These are phyloP conservation scores for Peromyscus eremicus DNA, from an alignment of 2,797 vertebrate genomes.

Conservation along the genomic window DNA sequence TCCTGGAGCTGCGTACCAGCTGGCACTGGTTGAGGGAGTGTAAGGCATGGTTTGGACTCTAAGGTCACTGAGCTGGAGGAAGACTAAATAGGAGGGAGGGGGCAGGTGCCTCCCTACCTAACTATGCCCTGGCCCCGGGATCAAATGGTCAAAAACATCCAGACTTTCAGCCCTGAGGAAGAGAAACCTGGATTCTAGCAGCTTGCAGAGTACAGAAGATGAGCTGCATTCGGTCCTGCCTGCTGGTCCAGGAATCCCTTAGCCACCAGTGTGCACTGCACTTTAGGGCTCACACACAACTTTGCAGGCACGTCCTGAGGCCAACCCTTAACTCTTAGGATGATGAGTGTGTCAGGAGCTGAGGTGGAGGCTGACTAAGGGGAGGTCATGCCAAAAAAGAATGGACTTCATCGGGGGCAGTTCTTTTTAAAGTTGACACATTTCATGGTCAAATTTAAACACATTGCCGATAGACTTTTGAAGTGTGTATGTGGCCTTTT, in stretches of 20 bases:
- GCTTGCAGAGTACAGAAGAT: neutral
- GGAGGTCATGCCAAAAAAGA: neutral
- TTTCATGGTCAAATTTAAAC: constrained; percentile 53
- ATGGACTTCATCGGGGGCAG: neutral
- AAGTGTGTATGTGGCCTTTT: constrained; percentile 33
- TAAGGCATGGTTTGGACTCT: neutral
- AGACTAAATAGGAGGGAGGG: neutral
- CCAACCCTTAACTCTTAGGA: neutral
- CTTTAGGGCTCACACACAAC: neutral
- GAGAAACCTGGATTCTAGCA: constrained; percentile 12
- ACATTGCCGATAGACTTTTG: constrained; percentile 6
- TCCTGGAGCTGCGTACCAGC: neutral
- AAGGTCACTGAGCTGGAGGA: neutral
- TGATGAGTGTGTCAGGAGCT: neutral
- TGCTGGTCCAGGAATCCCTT: constrained; percentile 32
- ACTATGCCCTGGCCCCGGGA: neutral
- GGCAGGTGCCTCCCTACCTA: too few relatives aligned
- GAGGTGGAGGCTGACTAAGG: neutral
- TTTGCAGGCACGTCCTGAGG: neutral
- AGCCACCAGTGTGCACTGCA: neutral
- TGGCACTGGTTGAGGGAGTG: neutral
- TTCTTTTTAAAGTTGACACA: constrained; percentile 43
- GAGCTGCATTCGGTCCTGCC: constrained; percentile 16
- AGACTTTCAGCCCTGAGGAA: constrained; percentile 18
- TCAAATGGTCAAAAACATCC: neutral